Percentiles rank a stretch among this genome's conserved stretches.
phyloP scores from a whole-genome alignment of 2,113 vertebrate genomes.

The Rhabdornis inornatus region DNA sequence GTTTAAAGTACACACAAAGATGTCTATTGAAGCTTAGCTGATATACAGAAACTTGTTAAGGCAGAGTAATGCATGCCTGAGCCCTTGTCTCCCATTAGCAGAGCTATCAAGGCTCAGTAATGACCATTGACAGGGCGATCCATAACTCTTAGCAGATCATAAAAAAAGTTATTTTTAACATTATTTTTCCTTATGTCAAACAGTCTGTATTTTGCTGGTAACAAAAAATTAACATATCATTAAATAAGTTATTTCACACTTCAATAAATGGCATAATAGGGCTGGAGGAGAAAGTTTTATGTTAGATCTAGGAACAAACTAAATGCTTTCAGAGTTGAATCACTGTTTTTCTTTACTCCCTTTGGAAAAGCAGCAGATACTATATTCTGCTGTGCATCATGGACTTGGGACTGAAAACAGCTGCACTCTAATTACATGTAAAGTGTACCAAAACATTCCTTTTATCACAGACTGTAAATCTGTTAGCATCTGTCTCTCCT shows the following conservation, averaged over 20 bases:
- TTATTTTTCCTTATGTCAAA: not conserved
- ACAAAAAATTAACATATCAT: constrained; percentile 25
- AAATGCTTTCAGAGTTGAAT: constrained; percentile 78
- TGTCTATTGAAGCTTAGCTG: not conserved
- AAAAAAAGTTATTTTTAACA: not conserved
- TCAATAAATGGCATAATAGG: not conserved
- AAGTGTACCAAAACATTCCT: constrained; percentile 86
- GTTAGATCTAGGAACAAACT: constrained; percentile 64
- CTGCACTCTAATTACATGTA: constrained; percentile 90
- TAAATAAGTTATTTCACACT: constrained; percentile 24
- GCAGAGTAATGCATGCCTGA: not conserved
- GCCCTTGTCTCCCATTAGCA: not conserved
- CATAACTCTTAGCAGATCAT: not conserved
- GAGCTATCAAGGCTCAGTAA: not conserved
- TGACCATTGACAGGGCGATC: not conserved
- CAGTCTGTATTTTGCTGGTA: not conserved
- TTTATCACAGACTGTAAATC: constrained; percentile 87
- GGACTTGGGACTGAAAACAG: constrained; percentile 82
- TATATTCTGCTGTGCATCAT: constrained; percentile 73
- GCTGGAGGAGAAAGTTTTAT: constrained; percentile 53
- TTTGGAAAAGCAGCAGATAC: constrained; percentile 75
- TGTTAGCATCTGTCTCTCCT: constrained; percentile 83
- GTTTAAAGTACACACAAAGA: not conserved
- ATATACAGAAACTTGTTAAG: not conserved
- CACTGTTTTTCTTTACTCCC: constrained; percentile 81